A percentile compares a stretch with the other conserved stretches of the same genome.
Conservation (phyloP, 2,888 invertebrate genomes). For the Minunthozetes semirufus region DNA sequence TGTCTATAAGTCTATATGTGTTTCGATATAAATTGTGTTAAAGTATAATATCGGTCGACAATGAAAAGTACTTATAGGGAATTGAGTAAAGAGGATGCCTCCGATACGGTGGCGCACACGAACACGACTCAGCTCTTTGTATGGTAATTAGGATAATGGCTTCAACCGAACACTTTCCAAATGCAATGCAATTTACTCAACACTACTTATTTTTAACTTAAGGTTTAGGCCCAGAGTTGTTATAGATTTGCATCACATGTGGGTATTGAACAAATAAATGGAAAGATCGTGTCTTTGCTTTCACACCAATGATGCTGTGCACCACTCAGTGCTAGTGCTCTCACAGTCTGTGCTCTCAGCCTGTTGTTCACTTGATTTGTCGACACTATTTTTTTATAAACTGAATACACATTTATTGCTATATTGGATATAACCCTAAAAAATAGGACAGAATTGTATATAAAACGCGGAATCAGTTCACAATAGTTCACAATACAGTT, state of each 20-base stretch:
- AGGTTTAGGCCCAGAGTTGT: background rate
- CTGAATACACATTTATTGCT: background rate
- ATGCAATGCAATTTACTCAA: slow-evolving; percentile 12
- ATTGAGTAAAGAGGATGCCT: slow-evolving; percentile 8
- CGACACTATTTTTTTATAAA: background rate
- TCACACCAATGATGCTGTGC: background rate
- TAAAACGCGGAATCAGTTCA: slow-evolving; percentile 11
- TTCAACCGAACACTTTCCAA: background rate
- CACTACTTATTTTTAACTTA: slow-evolving; percentile 28
- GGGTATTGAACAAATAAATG: slow-evolving; percentile 30
- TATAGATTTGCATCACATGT: slow-evolving; percentile 31
- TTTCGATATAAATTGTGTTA: slow-evolving; percentile 25
- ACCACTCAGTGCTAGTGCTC: background rate
- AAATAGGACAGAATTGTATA: background rate
- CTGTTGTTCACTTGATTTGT: slow-evolving; percentile 13
- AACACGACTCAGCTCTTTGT: slow-evolving; percentile 43
- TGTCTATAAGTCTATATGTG: background rate
- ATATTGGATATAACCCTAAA: slow-evolving; percentile 4
- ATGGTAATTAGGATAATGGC: slow-evolving; percentile 43
- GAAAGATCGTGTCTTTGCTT: slow-evolving; percentile 28
- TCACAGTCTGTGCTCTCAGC: background rate
- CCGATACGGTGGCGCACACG: background rate
- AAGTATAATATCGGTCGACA: slow-evolving; percentile 23
- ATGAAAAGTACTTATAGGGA: slow-evolving; percentile 19
- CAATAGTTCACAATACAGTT: background rate